Conservation (phyloP, 1,140 invertebrate genomes). For the Himalopsyche phryganea region DNA sequence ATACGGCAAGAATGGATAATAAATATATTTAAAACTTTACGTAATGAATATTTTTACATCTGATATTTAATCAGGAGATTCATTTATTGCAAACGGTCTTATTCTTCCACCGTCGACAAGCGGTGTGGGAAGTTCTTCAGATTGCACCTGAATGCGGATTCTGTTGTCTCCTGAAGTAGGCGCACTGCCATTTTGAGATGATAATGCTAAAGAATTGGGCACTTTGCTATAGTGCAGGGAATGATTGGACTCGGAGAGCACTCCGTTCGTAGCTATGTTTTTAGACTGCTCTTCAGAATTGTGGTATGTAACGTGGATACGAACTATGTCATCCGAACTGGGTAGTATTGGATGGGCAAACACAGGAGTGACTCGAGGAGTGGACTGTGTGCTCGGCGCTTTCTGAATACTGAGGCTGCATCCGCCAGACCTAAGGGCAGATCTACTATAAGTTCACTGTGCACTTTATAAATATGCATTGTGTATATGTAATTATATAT, state of each 20-base stretch:
- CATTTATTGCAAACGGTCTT: too few species aligned
- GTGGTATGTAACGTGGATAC: conserved; percentile 72
- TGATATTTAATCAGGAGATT: too few species aligned
- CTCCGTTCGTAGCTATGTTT: conserved; percentile 39
- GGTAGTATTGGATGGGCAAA: conserved; percentile 53
- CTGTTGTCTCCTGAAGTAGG: conserved; percentile 58
- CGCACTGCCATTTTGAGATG: conserved; percentile 12
- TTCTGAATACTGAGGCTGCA: conserved; percentile 49
- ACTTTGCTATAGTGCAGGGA: conserved; percentile 34
- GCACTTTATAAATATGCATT: background rate
- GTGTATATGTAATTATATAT: conserved; percentile 2
- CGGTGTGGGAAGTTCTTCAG: conserved; percentile 64
- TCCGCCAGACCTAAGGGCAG: conserved; percentile 43
- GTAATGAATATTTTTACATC: too few species aligned
- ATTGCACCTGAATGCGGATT: conserved; percentile 63
- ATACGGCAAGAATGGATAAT: too few species aligned
- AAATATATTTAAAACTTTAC: too few species aligned
- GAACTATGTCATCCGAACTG: conserved; percentile 60
- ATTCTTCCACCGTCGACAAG: conserved; percentile 59
- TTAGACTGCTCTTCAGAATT: conserved; percentile 43
- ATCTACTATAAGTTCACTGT: conserved; percentile 21
- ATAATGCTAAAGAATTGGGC: conserved; percentile 20
- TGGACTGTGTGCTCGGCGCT: conserved; percentile 55
- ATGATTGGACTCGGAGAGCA: conserved; percentile 37
- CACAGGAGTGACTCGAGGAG: conserved; percentile 60